Base-by-base conservation (phyloP, 2,888 invertebrate genomes). In the Muschampia plurimacula region DNA sequence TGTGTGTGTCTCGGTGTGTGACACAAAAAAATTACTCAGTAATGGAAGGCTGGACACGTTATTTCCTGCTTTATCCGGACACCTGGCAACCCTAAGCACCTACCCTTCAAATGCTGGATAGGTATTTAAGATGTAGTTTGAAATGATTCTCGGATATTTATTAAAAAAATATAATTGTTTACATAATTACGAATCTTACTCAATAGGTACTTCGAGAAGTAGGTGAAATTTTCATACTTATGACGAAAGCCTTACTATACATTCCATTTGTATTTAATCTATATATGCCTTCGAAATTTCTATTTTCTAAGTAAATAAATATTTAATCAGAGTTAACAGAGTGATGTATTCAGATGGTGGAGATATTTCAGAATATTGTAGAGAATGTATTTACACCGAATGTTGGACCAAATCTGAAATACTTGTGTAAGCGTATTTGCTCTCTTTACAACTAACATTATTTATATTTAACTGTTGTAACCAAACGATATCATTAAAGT, bases 201-300 rank as follows among this genome's bases (percentile, higher is more conserved):
- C 28, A 72, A 69, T 73, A 64, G 7, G 15, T 52, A 52, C 59
- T 57, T 70, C 36, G 64, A 64, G 72, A 75, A 57, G 63, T 75
- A 82, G 80, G 78, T 82, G n/a, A 82, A 84, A 85, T 84, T 67
- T 85, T 89, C 83, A 85, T 85, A 89, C 92, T 93, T 93, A 93
- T 92, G 92, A 93, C 81, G 81, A 86, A 87, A 87, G 92, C 93
- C 92, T 93, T 93, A 87, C 86, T 91, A 86, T 90, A 93, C 93
- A 93, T 93, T 93, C 93, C 93, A 93, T 83, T 89, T 89, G 89
- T 92, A 91, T 92, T 92, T 91, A 88, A 84, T 80, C 78, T 84
- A 83, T 55, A 22, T 85, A 82, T 88, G 89, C 89, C 89, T 91
- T 91, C 80, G 77, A 87, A 87, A 84, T 85, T 82, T 86, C 84